Base-by-base conservation (phyloP, 2,888 invertebrate species). In the Ernsta delagoae region DNA sequence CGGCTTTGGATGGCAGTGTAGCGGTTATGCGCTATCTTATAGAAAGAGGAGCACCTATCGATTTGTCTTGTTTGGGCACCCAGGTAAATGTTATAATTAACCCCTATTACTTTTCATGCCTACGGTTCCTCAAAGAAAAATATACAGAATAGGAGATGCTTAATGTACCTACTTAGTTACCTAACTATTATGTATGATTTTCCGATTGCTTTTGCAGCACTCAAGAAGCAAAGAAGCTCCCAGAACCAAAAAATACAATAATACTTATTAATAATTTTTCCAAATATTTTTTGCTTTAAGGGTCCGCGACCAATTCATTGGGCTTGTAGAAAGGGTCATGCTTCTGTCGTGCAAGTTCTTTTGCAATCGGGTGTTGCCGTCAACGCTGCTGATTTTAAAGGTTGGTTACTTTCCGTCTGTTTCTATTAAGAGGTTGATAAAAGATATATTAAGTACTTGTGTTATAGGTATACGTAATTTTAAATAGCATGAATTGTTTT, bases 281-380 rank as follows among this genome's bases (percentile, higher is more conserved):
- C 31, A 31, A 31, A 31, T 2, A 31, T 31, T 31, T 31, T 31
- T 54, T n/a, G 11, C 53, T 65, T 70, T 59, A 72, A 92, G 91
- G 98, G 98, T 0, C 98, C 98, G 0, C 94, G 97, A 36, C 98
- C 98, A 0, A 97, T 98, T 73, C 98, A 98, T 83, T 98, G 98
- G 98, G 98, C 98, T 0, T 98, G 98, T 81, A 95, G 98, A 50
- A 98, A 98, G 85, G 98, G 98, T 0, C 98, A 98, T 82, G 96
- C 98, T 0, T 97, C 97, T 0, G 96, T 98, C 16, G 98, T 98
- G 5, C 98, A 98, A 90, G 94, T 95, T 0, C 83, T 96, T 24
- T 82, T 96, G 48, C 95, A 97, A 91, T 96, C 97, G 0, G 98
- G 98, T 5, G 98, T 98, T 0, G 96, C 97, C 3, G 97, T 98